Conservation (phyloP, 1,140 invertebrate genomes). For the Zaprionus taronus region DNA sequence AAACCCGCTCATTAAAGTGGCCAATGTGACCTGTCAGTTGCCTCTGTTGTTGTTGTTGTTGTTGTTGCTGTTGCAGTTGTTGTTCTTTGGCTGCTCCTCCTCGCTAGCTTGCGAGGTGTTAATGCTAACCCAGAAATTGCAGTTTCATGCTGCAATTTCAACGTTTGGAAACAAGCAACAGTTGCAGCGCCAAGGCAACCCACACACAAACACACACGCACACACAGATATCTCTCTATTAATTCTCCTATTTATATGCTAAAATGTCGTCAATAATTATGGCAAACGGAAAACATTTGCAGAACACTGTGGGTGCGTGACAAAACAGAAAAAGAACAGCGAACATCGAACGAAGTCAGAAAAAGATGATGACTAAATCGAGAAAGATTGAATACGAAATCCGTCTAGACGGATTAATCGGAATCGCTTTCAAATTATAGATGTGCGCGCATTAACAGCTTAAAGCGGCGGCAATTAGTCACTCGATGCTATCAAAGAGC, state of each 20-base stretch:
- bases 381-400: conserved; percentile 14
- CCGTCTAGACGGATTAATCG: conserved; percentile 31
- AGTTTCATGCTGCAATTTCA: conserved; percentile 62
- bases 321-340: conserved; percentile 31
- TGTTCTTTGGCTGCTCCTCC: conserved; percentile 13
- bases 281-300: conserved; percentile 55
- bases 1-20: conserved; percentile 65
- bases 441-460: conserved; percentile 36
- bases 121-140: conserved; percentile 64
- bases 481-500: conserved; percentile 28
- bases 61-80: background rate
- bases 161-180: conserved; percentile 39
- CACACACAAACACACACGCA: conserved; percentile 37
- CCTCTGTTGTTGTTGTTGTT: conserved; percentile 18
- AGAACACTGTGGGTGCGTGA: conserved; percentile 46
- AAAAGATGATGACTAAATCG: conserved; percentile 40
- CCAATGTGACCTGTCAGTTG: conserved; percentile 58
- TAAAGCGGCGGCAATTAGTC: conserved; percentile 29
- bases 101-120: conserved; percentile 19
- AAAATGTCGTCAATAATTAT: conserved; percentile 25
- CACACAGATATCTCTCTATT: conserved; percentile 17
- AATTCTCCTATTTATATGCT: conserved; percentile 37
- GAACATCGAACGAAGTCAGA: conserved; percentile 8
- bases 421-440: conserved; percentile 25
- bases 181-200: conserved; percentile 34